Evolutionary conservation across 2,888 invertebrate genomes (phyloP), one percentile per base, ranked within the genome.

Genomic region (Hemicrepidius hirtus): DNA sequence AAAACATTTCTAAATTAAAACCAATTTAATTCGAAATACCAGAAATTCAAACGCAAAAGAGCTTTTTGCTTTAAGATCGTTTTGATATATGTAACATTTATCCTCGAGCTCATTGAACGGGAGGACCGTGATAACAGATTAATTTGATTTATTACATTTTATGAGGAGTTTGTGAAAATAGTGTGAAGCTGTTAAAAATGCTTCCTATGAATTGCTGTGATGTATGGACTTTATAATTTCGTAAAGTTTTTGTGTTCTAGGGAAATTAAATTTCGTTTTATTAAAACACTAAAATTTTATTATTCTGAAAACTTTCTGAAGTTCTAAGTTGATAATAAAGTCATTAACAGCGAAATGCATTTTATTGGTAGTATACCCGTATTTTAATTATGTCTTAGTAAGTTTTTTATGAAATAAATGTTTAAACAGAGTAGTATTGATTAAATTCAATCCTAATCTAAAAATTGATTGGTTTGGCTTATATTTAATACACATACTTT

Each of bases 61-160:
- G 40, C 20, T 41, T 64, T 40, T 50, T 16, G 41, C n/a, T 24
- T 41, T 53, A 24, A 50, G 32, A 37, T 40, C 21, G 3, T 21
- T 35, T n/a, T n/a, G n/a, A 37, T 37, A 50, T 53, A 40, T 16
- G 20, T n/a, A 53, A 40, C 50, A 65, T 65, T 65, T 65, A 53
- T 53, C 53, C 53, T 24, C 24, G 18, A 53, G 37, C 18, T 40
- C n/a, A 50, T 40, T 53, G 65, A 65, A 53, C 53, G 35, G 49
- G 50, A 64, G 5, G 21, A 53, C 50, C 40, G 24, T 13, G 65
- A 53, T 35, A 53, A 53, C 50, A 32, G 13, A 53, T 28, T 53
- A 53, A 53, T 53, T 5, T 53, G 28, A 53, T 53, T 53, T 32
- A 53, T 53, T 53, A 50, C 6, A 6, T 10, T 53, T 53, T 53